These are phyloP conservation scores for Osmoderma eremita DNA, from an alignment of 2,888 invertebrate genomes.

Conservation along the genomic window DNA sequence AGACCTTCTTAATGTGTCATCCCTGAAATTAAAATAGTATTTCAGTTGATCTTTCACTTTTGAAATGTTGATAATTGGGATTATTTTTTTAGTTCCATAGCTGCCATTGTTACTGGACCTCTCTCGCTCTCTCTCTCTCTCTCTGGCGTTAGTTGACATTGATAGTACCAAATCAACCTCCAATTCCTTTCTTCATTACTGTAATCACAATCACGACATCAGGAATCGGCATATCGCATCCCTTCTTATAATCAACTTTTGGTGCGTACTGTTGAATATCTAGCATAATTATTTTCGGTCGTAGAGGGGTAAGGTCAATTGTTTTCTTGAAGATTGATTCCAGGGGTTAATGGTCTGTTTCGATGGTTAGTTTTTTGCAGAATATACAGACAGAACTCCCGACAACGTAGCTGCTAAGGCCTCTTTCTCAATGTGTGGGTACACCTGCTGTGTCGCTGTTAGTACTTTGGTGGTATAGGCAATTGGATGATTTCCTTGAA, in stretches of 20 bases:
- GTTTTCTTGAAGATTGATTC: constrained; percentile 46
- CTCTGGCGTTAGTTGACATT: constrained; percentile 19
- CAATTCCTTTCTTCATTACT: constrained; percentile 39
- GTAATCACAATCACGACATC: constrained; percentile 44
- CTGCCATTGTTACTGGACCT: not conserved
- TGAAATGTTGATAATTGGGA: not conserved
- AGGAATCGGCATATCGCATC: constrained; percentile 49
- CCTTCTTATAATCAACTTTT: constrained; percentile 48
- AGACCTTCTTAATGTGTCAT: constrained; percentile 38
- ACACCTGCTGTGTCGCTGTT: not conserved
- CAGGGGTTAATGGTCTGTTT: constrained; percentile 52
- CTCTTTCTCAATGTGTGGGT: constrained; percentile 6
- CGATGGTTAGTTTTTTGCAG: constrained; percentile 39
- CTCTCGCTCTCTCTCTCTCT: constrained; percentile 21
- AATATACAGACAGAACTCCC: not conserved
- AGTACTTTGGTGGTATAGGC: not conserved
- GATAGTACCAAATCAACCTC: constrained; percentile 43
- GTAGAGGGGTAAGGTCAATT: constrained; percentile 41
- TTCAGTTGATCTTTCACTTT: not conserved
- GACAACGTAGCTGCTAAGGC: not conserved
- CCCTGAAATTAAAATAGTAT: not conserved
- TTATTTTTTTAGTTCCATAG: too few species aligned
- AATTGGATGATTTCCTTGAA: not conserved
- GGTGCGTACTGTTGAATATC: constrained; percentile 49
- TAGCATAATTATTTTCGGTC: constrained; percentile 52